phyloP scores from a whole-genome alignment of 2,797 vertebrate genomes.

The Threskiornis aethiopicus region DNA sequence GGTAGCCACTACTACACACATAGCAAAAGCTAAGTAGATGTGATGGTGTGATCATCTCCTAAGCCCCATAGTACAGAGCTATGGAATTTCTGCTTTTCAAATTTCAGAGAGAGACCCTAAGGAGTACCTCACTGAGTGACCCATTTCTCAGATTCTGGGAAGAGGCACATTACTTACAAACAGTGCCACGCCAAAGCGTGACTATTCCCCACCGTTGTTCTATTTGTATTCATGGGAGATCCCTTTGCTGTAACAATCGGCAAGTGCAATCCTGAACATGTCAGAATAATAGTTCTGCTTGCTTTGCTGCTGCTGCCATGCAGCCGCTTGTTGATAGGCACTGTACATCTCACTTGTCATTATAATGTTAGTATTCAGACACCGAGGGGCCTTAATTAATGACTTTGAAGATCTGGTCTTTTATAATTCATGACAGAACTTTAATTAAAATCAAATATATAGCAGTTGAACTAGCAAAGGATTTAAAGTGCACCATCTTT shows the following conservation, averaged over 20 bases:
- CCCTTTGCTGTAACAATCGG: background rate
- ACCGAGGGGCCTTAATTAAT: conserved; percentile 59
- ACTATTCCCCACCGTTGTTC: background rate
- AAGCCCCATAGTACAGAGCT: background rate
- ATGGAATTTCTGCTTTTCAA: background rate
- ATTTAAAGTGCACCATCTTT: conserved; percentile 53
- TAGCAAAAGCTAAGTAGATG: background rate
- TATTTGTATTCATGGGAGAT: background rate
- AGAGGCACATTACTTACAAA: background rate
- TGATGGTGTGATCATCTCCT: background rate
- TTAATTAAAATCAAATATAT: conserved; percentile 69
- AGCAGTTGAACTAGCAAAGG: conserved; percentile 58
- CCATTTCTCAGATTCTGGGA: background rate
- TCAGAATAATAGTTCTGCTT: conserved; percentile 48
- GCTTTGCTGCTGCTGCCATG: background rate
- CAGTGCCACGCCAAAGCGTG: background rate
- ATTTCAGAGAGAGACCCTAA: background rate
- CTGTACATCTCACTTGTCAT: conserved; percentile 42
- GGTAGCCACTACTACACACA: background rate
- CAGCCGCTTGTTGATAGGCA: background rate
- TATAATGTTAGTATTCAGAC: conserved; percentile 16
- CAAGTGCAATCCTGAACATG: background rate
- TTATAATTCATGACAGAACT: conserved; percentile 69
- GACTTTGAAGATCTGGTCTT: conserved; percentile 62
- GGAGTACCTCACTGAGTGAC: background rate